Percentiles rank a stretch among this genome's conserved stretches.
phyloP scores from a whole-genome alignment of 2,888 invertebrate genomes.

The Vanessa cardui region DNA sequence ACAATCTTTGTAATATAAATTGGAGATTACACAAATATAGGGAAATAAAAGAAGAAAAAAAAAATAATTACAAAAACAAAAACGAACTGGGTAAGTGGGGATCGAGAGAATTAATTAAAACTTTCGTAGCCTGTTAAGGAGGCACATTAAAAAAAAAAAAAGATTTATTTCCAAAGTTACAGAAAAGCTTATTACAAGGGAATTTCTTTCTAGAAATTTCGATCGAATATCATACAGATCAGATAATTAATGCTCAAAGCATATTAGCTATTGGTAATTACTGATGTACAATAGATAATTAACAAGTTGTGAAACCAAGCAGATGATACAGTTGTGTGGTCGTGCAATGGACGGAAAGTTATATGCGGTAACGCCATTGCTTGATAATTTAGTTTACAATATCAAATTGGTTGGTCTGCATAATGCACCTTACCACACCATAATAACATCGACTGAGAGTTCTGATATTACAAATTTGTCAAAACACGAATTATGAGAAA shows the following conservation, averaged over 20 bases:
- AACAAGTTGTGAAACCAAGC: too few species aligned
- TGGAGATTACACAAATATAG: background rate
- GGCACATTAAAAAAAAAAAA: constrained; percentile 32
- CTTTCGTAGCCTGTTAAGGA: constrained; percentile 32
- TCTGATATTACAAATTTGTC: too few species aligned
- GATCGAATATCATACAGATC: background rate
- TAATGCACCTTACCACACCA: too few species aligned
- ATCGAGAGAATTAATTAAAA: constrained; percentile 38
- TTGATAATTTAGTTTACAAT: too few species aligned
- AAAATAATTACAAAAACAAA: background rate
- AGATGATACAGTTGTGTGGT: too few species aligned
- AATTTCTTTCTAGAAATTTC: background rate
- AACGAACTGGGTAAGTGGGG: background rate
- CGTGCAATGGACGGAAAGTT: too few species aligned
- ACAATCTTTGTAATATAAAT: too few species aligned
- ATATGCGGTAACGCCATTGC: too few species aligned
- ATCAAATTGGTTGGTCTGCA: too few species aligned
- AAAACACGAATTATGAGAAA: too few species aligned
- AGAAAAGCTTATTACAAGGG: constrained; percentile 8
- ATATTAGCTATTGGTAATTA: background rate
- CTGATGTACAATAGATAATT: too few species aligned
- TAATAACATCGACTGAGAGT: too few species aligned
- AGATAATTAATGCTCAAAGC: background rate
- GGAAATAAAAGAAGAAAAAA: constrained; percentile 1
- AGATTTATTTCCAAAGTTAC: constrained; percentile 36